Evolutionary conservation across 2,888 invertebrate species (phyloP), one percentile per base, ranked within the genome.

Genomic region (Tigriopus californicus): DNA sequence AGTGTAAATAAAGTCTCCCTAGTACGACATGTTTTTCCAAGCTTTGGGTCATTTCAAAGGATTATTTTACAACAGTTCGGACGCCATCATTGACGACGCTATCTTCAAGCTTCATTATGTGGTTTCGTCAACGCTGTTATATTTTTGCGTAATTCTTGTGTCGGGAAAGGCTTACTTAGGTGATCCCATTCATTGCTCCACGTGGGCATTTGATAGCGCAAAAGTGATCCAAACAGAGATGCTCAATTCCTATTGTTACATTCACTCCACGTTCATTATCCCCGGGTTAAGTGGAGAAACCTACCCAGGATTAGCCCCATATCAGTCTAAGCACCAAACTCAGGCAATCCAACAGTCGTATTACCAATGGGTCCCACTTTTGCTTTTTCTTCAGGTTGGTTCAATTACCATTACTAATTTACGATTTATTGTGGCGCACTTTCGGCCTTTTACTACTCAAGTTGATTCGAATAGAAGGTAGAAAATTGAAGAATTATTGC

Each of bases 81-180:
- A 33, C 33, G 77, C 81, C 60, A 87, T 87, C 77, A 90, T 90
- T 75, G 91, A 91, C 76, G 90, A 91, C 76, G 88, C 88, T 77
- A 81, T 91, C 66, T 91, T 90, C 71, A 82, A 89, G 59, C 76
- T 91, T 69, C 91, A 91, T 73, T 91, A 90, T 77, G 89, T 66
- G 62, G 67, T 64, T 25, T 67, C 69, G 5, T 67, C 68, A 54
- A 63, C 67, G 41, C 66, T 73, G 58, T 67, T 74, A 62, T 68
- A 74, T 61, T 70, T 72, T 53, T 72, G 72, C 63, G 71, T 71
- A 56, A 67, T 74, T 61, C 67, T 74, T 55, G 71, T 74, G 60
- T 71, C 72, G 48, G 70, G 71, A 48, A 69, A 71, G 61, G 72
- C 74, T 64, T 73, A 73, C 67, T 73, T 74, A 60, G 74, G 74